Evolutionary conservation across 2,797 vertebrate genomes (phyloP).

Genomic region (Poecile montanus): DNA sequence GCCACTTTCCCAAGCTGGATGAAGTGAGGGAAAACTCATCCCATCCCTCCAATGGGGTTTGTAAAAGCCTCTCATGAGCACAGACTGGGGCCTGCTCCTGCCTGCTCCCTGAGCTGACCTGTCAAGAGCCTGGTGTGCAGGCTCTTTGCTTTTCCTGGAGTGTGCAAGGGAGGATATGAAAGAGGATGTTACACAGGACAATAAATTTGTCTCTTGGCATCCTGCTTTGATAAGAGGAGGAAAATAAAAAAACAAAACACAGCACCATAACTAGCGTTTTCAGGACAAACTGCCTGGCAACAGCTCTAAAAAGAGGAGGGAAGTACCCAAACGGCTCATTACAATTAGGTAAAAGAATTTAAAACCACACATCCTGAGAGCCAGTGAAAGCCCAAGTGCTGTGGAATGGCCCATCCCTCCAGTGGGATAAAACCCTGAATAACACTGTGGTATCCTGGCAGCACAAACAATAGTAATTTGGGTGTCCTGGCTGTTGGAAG

Average conservation of each 20-base stretch:
- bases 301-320: background rate
- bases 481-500: background rate
- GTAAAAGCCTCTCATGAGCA: background rate
- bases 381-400: background rate
- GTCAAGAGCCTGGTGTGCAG: background rate
- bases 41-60: background rate
- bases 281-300: background rate
- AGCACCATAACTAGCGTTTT: background rate
- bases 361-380: background rate
- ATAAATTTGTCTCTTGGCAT: conserved; percentile 34
- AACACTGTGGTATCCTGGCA: background rate
- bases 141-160: background rate
- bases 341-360: background rate
- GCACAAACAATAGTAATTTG: background rate
- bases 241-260: background rate
- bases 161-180: conserved; percentile 34
- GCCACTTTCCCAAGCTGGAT: background rate
- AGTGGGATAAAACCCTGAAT: background rate
- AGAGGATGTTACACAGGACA: conserved; percentile 43
- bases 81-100: background rate
- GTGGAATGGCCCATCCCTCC: background rate
- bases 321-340: background rate
- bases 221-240: conserved; percentile 20
- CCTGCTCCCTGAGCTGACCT: background rate
- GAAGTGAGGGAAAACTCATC: background rate